Conservation (phyloP, 1,140 invertebrate species). For the Drosophila equinoxialis region DNA sequence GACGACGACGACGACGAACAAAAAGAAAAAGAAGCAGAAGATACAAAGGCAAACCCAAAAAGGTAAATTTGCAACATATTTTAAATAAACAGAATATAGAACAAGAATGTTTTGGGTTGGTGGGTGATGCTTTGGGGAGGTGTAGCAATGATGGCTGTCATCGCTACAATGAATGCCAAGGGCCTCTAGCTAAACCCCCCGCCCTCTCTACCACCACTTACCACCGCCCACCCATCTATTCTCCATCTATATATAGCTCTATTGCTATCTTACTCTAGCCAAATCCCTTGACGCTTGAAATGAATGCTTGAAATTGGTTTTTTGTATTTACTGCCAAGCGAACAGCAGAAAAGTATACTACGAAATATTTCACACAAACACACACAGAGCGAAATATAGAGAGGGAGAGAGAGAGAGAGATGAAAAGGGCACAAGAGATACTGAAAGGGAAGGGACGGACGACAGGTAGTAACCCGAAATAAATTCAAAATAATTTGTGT, state of each 20-base stretch:
- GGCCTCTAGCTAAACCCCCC: slow-evolving; percentile 4
- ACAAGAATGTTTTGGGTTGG: background rate
- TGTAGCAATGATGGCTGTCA: slow-evolving; percentile 45
- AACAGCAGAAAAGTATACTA: slow-evolving; percentile 69
- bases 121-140: background rate
- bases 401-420: slow-evolving; percentile 11
- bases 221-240: slow-evolving; percentile 9
- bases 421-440: background rate
- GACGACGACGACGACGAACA: background rate
- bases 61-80: slow-evolving; percentile 74
- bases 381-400: slow-evolving; percentile 20
- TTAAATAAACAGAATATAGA: slow-evolving; percentile 58
- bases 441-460: background rate
- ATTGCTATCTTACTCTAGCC: slow-evolving; percentile 28
- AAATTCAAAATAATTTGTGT: slow-evolving; percentile 80
- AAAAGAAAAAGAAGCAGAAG: slow-evolving; percentile 26
- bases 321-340: slow-evolving; percentile 52
- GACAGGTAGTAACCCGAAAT: slow-evolving; percentile 74
- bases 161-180: slow-evolving; percentile 63
- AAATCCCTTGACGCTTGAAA: slow-evolving; percentile 52
- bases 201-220: too few species aligned
- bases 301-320: slow-evolving; percentile 78
- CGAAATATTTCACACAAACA: slow-evolving; percentile 47
- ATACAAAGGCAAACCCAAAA: slow-evolving; percentile 64
- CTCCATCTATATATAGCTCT: slow-evolving; percentile 28